A percentile compares a stretch with the other conserved stretches of the same genome.
Evolutionary conservation across 1,140 invertebrate genomes (phyloP).

Genomic region (Sycobia sp.): DNA sequence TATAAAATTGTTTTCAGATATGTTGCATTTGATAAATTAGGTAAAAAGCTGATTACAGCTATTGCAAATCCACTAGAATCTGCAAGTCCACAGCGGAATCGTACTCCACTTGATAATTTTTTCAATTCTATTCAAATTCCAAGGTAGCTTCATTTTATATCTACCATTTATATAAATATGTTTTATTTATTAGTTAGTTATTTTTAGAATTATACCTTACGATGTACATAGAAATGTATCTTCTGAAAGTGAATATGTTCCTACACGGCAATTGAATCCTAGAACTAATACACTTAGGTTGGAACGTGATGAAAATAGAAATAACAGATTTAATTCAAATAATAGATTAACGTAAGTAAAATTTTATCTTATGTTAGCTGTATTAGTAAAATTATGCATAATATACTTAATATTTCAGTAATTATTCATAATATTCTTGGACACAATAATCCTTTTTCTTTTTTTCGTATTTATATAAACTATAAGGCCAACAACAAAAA

Average conservation of each 20-base stretch:
- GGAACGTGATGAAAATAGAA: too few species aligned
- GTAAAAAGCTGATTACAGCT: constrained; percentile 83
- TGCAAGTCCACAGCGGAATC: constrained; percentile 62
- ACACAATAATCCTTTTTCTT: too few species aligned
- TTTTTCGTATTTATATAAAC: too few species aligned
- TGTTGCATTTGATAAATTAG: constrained; percentile 83
- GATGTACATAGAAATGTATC: constrained; percentile 21
- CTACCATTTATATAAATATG: constrained; percentile 1
- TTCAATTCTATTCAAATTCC: constrained; percentile 39
- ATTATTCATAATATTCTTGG: too few species aligned
- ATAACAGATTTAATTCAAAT: too few species aligned
- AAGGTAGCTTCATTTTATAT: constrained; percentile 34
- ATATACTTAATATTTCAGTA: too few species aligned
- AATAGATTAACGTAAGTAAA: too few species aligned
- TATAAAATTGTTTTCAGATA: constrained; percentile 66
- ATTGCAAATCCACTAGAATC: constrained; percentile 74
- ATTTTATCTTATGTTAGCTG: too few species aligned
- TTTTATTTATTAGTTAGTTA: constrained; percentile 14
- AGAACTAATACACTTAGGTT: constrained; percentile 16
- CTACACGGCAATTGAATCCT: constrained; percentile 38
- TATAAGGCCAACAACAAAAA: too few species aligned
- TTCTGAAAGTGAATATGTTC: constrained; percentile 32
- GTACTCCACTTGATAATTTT: constrained; percentile 51
- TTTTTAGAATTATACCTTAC: constrained; percentile 29
- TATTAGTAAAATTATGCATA: too few species aligned